These are phyloP conservation scores for Pollenia griseotomentosa DNA, from an alignment of 2,888 invertebrate genomes.

Conservation along the genomic window DNA sequence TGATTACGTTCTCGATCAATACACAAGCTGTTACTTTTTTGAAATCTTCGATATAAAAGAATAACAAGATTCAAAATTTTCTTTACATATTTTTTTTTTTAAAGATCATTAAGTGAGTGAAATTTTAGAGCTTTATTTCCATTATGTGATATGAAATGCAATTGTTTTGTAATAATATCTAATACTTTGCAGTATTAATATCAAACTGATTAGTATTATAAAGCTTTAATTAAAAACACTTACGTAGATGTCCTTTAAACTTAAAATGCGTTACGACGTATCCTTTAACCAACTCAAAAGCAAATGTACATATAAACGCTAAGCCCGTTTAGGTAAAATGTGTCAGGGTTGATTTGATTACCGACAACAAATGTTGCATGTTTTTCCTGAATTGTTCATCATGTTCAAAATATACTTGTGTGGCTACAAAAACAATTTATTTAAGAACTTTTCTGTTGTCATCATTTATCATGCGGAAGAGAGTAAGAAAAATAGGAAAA, in stretches of 20 bases:
- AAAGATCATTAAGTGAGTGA: no score
- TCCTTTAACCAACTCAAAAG: constrained; percentile 17
- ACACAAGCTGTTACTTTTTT: no score
- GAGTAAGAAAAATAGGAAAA: constrained; percentile 20
- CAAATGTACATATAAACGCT: neutral
- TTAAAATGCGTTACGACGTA: neutral
- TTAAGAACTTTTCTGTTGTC: constrained; percentile 38
- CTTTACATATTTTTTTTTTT: no score
- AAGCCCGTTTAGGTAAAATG: neutral
- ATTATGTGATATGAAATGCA: no score
- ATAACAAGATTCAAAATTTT: no score
- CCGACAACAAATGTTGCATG: constrained; percentile 43
- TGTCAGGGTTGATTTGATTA: constrained; percentile 56
- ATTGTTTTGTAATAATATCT: no score
- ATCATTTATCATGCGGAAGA: constrained; percentile 67
- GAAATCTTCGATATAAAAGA: no score
- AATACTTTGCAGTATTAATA: neutral
- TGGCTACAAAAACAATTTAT: neutral
- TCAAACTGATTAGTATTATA: neutral
- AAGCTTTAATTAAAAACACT: neutral
- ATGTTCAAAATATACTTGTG: no score
- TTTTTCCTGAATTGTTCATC: constrained; percentile 2
- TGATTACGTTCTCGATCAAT: no score
- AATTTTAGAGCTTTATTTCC: no score
- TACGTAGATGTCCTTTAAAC: neutral